These are phyloP conservation scores for Chiloscyllium punctatum DNA, from an alignment of 2,797 vertebrate genomes.

Conservation along the genomic window DNA sequence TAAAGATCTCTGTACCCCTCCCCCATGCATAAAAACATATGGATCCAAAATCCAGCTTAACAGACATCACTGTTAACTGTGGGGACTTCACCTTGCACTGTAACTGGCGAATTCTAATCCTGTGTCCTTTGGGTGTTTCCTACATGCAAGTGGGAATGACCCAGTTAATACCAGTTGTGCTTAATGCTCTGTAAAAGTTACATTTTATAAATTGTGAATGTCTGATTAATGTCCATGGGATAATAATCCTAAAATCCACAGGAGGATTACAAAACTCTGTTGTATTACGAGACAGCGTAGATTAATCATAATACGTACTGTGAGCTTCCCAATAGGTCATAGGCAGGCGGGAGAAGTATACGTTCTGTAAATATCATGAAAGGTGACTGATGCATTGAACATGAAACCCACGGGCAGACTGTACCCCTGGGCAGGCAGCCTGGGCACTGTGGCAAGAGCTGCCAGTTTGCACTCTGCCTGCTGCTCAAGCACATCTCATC, in stretches of 20 bases:
- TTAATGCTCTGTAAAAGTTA: neutral
- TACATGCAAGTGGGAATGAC: neutral
- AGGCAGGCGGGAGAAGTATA: neutral
- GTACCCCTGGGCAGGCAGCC: neutral
- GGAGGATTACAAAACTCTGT: neutral
- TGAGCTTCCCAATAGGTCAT: fast-evolving
- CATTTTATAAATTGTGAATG: neutral
- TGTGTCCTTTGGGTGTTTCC: neutral
- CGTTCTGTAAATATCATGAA: no score
- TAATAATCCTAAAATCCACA: neutral
- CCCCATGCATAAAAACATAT: no score
- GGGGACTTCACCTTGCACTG: neutral
- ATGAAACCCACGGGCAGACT: neutral
- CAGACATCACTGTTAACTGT: no score
- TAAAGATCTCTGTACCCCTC: no score
- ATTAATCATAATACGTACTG: neutral
- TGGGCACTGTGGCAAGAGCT: neutral
- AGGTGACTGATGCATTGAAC: neutral
- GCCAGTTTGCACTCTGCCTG: neutral
- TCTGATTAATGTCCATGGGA: neutral
- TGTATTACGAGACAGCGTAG: neutral
- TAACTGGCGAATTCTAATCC: neutral
- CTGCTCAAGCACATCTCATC: neutral
- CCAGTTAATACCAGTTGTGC: neutral
- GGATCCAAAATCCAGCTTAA: no score